A percentile compares a stretch with the other conserved stretches of the same genome.
Conservation (phyloP, 30 jellyfish, hydroid and myxozoan species). For the Turritopsis rubra region DNA sequence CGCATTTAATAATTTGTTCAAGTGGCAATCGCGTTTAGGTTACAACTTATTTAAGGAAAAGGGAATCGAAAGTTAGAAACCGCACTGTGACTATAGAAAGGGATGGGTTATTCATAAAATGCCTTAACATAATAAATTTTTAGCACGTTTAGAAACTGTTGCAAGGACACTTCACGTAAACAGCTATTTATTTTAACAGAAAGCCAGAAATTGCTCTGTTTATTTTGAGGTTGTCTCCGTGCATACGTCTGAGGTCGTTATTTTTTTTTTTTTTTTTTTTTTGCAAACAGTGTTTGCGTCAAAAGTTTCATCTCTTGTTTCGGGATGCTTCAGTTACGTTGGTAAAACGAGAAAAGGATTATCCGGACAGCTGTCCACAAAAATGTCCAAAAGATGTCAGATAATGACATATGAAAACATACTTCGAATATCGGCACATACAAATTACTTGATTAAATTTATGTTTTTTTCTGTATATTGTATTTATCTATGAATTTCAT, state of each 20-base stretch:
- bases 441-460: background rate
- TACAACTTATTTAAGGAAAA: background rate
- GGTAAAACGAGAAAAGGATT: background rate
- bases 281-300: background rate
- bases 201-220: background rate
- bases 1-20: background rate
- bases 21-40: too few species aligned
- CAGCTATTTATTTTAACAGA: background rate
- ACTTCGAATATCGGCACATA: background rate
- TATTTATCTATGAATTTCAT: too few species aligned
- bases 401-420: background rate
- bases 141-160: background rate
- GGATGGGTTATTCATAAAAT: background rate
- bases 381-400: background rate
- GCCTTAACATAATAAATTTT: background rate
- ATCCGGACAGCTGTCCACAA: background rate
- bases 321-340: background rate
- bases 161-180: background rate
- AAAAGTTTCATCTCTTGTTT: background rate
- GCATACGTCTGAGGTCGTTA: background rate
- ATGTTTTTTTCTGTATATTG: too few species aligned
- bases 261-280: too few species aligned
- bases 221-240: background rate
- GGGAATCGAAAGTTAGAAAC: background rate
- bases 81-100: background rate